Percentiles rank a stretch among this genome's conserved stretches.
phyloP scores from a whole-genome alignment of 2,888 invertebrate genomes.

The Ectemnius cavifrons region DNA sequence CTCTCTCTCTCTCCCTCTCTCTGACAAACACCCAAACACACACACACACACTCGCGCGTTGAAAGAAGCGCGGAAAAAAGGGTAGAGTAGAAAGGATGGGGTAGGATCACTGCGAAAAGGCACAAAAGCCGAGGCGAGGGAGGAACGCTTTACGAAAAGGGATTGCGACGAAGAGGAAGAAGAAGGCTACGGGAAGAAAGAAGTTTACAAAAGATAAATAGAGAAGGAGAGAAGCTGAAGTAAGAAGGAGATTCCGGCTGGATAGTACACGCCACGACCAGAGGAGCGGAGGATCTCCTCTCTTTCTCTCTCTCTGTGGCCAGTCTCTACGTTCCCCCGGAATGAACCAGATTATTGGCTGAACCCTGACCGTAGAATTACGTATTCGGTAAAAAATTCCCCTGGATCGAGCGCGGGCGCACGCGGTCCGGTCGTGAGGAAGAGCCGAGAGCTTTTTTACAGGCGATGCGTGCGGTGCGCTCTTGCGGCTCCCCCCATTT shows the following conservation, averaged over 20 bases:
- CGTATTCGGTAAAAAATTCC: constrained; percentile 71
- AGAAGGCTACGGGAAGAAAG: constrained; percentile 3
- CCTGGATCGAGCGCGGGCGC: constrained; percentile 17
- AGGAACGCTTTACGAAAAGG: constrained; percentile 13
- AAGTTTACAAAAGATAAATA: not conserved
- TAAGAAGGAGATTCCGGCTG: constrained; percentile 50
- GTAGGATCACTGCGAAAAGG: constrained; percentile 12
- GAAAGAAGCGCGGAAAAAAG: constrained; percentile 25
- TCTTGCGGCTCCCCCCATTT: constrained; percentile 34
- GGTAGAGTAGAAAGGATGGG: constrained; percentile 8
- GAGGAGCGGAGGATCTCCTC: constrained; percentile 35
- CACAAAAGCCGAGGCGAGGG: constrained; percentile 17
- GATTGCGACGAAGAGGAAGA: constrained; percentile 24
- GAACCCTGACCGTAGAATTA: constrained; percentile 74
- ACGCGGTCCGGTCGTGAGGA: constrained; percentile 47
- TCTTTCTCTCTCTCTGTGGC: constrained; percentile 33
- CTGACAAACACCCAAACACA: too few relatives aligned
- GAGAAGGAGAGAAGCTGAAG: constrained; percentile 20
- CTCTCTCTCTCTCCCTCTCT: too few relatives aligned
- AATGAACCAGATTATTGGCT: constrained; percentile 75
- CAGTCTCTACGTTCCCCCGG: constrained; percentile 42
- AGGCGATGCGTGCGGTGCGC: constrained; percentile 61
- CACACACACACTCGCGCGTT: too few relatives aligned
- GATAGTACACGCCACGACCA: constrained; percentile 52
- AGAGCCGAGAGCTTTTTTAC: constrained; percentile 56